Base-by-base conservation (phyloP, 2,797 vertebrate species). In the Hoplostethus mediterraneus region DNA sequence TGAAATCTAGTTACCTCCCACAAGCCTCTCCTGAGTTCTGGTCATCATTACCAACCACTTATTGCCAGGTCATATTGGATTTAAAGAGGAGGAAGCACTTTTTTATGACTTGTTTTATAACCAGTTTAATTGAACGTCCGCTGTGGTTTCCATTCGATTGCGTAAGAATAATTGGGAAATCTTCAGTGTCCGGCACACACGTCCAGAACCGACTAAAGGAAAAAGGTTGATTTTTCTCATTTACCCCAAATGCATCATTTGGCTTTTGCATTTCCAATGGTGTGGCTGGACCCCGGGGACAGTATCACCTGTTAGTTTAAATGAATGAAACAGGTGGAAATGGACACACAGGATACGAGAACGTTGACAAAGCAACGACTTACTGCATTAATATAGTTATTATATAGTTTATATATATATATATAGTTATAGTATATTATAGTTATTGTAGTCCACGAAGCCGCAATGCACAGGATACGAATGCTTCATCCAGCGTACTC, bases 1-100 rank as follows among this genome's bases (percentile, higher is more conserved):
- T 55, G 12, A 75, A 75, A 58, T 62, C 59, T 33, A 36, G 57
- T 25, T 51, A 52, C 28, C 5, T 36, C 21, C 21, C 51, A 25
- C 9, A 13, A 12, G 25, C 21, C 10, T 51, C 53, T 30, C 30
- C 28, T 51, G 17, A 38, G 1, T 31, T 48, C 56, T 36, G 5
- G 5, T 67, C 25, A 58, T 36, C 21, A 45, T 33, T 14, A 57
- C 31, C 28, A 64, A 14, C 21, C 38, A 33, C 21, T 65, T 61
- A 66, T 21, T 17, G 30, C 42, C 17, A 30, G 33, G 33, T 33
- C 33, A 33, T 6, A 33, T 6, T 5, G 33, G 6, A 6, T 33
- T 33, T 33, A 33, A 33, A 33, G 33, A 33, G 33, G 33, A 33
- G 5, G 33, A 33, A 33, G 33, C 33, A 33, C 4, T 33, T 33